Percentiles rank a stretch among this genome's conserved stretches.
These are phyloP conservation scores for Falco peregrinus DNA, from an alignment of 2,797 vertebrate species.

Conservation along the genomic window DNA sequence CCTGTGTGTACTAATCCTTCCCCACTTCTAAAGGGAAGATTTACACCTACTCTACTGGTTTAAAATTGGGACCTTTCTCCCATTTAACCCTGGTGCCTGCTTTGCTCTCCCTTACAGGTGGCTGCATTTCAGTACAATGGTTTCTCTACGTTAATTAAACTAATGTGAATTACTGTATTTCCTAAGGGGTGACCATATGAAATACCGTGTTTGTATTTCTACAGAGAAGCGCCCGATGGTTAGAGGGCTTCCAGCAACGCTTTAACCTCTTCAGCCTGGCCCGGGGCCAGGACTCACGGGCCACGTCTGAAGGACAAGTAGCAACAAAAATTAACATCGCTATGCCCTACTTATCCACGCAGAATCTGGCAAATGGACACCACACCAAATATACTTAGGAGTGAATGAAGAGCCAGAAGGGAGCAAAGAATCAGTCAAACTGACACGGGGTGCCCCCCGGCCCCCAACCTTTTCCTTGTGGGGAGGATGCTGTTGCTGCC, in stretches of 20 bases:
- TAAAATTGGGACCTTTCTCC: conserved; percentile 1
- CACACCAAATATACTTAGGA: background rate
- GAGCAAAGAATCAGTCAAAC: background rate
- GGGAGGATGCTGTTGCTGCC: background rate
- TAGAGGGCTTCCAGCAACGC: background rate
- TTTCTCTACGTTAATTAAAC: background rate
- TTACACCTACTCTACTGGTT: background rate
- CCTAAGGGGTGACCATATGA: background rate
- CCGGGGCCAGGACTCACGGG: background rate
- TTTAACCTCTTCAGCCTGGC: background rate
- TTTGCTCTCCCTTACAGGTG: background rate
- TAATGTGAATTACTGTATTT: background rate
- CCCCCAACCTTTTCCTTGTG: background rate
- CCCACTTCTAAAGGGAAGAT: background rate
- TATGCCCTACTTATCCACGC: background rate
- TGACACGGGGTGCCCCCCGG: rapidly evolving
- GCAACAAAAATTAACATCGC: background rate
- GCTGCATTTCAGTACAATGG: background rate
- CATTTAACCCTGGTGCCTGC: background rate
- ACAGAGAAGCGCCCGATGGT: background rate
- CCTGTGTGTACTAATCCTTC: background rate
- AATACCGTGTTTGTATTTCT: background rate
- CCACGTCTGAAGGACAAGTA: background rate
- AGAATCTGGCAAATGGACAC: background rate
- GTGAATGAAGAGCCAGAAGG: background rate